A percentile compares a stretch with the other conserved stretches of the same genome.
Conservation (phyloP, 2,888 invertebrate genomes). For the Dynastes grantii region DNA sequence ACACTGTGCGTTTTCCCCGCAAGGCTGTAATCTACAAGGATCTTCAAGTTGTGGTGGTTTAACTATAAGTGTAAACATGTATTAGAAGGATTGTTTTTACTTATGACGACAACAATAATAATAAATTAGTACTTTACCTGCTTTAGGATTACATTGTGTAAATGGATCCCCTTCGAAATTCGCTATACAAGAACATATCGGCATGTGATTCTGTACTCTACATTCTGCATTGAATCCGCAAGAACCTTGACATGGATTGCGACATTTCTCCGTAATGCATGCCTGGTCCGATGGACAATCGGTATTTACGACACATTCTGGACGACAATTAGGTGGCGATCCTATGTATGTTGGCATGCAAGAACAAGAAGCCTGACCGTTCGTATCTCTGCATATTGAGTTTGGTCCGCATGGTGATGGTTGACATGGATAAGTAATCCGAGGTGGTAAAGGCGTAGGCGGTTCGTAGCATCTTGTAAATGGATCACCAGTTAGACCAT, state of each 20-base stretch:
- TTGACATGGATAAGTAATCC: conserved; percentile 73
- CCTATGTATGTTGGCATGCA: conserved; percentile 81
- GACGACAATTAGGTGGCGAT: conserved; percentile 84
- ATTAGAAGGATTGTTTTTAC: no score
- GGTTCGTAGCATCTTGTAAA: conserved; percentile 78
- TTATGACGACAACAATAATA: not conserved
- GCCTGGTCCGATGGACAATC: conserved; percentile 79
- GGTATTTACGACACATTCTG: conserved; percentile 81
- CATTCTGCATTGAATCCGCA: conserved; percentile 83
- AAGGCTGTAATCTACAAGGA: conserved; percentile 83
- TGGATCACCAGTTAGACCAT: conserved; percentile 82
- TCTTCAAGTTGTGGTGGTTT: conserved; percentile 68
- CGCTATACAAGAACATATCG: conserved; percentile 76
- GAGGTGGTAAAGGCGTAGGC: conserved; percentile 66
- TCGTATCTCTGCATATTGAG: conserved; percentile 75
- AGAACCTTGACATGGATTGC: conserved; percentile 81
- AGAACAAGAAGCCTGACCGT: conserved; percentile 78
- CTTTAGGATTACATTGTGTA: conserved; percentile 73
- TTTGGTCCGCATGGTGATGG: conserved; percentile 78
- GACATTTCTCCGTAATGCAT: conserved; percentile 81
- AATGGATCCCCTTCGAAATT: conserved; percentile 81
- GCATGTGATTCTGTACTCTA: conserved; percentile 80
- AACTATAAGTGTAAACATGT: conserved; percentile 13
- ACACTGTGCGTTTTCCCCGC: conserved; percentile 85
- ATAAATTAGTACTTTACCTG: conserved; percentile 56